These are phyloP conservation scores for Chaunax sp. DNA, from an alignment of 2,797 vertebrate species.

Conservation along the genomic window DNA sequence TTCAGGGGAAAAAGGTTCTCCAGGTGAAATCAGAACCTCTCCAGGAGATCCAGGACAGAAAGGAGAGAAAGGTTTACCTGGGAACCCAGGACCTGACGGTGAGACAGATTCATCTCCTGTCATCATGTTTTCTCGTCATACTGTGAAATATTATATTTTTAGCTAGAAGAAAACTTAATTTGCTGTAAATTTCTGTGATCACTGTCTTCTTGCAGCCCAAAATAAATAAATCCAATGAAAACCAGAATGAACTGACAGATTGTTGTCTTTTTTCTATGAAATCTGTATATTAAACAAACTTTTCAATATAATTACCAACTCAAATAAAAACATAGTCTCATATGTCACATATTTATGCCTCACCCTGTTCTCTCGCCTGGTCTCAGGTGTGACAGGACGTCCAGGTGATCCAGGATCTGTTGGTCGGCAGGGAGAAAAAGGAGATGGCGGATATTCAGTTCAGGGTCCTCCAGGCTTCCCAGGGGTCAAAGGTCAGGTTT, in stretches of 20 bases:
- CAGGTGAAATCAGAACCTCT: constrained; percentile 30
- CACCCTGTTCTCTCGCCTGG: constrained; percentile 9
- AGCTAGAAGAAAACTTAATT: too few relatives aligned
- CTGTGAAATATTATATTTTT: too few relatives aligned
- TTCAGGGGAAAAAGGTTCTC: constrained; percentile 75
- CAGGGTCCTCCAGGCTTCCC: constrained; percentile 68
- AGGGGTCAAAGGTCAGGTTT: constrained; percentile 77
- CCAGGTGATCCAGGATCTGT: constrained; percentile 64
- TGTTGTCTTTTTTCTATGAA: too few relatives aligned
- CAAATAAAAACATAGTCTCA: too few relatives aligned
- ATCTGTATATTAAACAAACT: too few relatives aligned
- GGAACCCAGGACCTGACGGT: constrained; percentile 76
- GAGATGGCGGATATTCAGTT: constrained; percentile 68
- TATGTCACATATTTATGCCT: too few relatives aligned
- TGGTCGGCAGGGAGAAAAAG: constrained; percentile 73
- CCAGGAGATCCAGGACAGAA: constrained; percentile 70
- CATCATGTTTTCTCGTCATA: too few relatives aligned
- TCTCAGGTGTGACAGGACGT: constrained; percentile 70
- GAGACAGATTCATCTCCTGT: constrained; percentile 1
- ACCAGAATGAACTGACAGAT: too few relatives aligned
- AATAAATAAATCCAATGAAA: too few relatives aligned
- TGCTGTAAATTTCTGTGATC: too few relatives aligned
- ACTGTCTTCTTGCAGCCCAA: too few relatives aligned
- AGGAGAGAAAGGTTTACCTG: constrained; percentile 69
- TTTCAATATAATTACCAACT: too few relatives aligned